These are phyloP conservation scores for Myripristis jacobus DNA, from an alignment of 2,797 vertebrate genomes.

Conservation along the genomic window DNA sequence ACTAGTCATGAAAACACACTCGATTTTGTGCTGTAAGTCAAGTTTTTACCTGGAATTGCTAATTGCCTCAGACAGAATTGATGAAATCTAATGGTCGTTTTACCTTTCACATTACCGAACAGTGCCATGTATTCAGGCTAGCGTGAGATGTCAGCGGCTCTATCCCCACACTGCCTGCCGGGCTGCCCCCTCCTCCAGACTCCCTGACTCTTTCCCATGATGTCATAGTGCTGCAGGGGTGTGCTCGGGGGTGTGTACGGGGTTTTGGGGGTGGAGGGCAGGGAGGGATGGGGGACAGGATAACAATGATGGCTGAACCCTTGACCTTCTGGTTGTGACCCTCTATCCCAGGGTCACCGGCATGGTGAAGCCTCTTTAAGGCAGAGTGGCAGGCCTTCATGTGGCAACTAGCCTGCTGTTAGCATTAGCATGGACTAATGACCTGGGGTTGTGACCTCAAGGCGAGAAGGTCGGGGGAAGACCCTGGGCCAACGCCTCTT, in stretches of 20 bases:
- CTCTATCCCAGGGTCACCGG: constrained; percentile 58
- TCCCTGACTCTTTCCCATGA: constrained; percentile 57
- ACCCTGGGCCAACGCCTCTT: constrained; percentile 51
- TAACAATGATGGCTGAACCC: constrained; percentile 79
- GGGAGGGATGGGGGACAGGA: constrained; percentile 32
- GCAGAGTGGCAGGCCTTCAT: constrained; percentile 39
- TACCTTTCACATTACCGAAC: constrained; percentile 59
- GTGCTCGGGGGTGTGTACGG: constrained; percentile 20
- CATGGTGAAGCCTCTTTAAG: constrained; percentile 47
- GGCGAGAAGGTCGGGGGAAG: constrained; percentile 50
- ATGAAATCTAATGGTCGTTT: constrained; percentile 48
- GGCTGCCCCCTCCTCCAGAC: constrained; percentile 52
- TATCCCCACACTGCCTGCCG: constrained; percentile 21
- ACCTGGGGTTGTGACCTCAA: constrained; percentile 45
- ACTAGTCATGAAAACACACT: constrained; percentile 4
- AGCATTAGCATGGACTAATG: constrained; percentile 65
- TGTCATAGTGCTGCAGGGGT: constrained; percentile 66
- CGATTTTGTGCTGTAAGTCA: not conserved
- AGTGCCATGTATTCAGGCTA: constrained; percentile 48
- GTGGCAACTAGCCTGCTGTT: constrained; percentile 44
- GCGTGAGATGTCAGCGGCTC: constrained; percentile 62
- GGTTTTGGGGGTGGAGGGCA: constrained; percentile 16
- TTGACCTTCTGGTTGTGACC: constrained; percentile 73
- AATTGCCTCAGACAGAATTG: constrained; percentile 48
- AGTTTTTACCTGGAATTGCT: constrained; percentile 46